Percentiles rank a stretch among this genome's conserved stretches.
Evolutionary conservation across 2,113 vertebrate genomes (phyloP).

Genomic region (Thryonomys swinderianus): DNA sequence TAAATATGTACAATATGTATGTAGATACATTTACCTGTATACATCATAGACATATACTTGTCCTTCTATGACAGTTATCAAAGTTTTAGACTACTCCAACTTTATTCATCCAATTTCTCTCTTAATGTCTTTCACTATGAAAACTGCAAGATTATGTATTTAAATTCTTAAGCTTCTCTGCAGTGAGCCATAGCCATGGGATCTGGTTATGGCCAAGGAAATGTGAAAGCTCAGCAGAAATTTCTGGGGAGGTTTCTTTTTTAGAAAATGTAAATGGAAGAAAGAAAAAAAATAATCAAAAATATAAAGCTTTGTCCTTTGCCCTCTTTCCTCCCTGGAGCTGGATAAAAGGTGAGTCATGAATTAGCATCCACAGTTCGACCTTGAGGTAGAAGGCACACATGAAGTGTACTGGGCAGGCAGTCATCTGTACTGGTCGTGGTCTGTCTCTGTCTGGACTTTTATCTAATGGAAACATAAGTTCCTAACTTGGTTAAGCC

Average conservation of each 20-base stretch:
- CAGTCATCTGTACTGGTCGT: accelerated
- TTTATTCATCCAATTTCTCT: not conserved
- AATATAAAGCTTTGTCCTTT: constrained; percentile 8
- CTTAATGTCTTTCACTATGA: not conserved
- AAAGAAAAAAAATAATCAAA: not conserved
- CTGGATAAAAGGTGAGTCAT: not conserved
- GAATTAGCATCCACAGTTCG: not conserved
- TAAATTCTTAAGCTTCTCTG: not conserved
- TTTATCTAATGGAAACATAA: not conserved
- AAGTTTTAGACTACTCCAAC: not conserved
- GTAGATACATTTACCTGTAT: too few species aligned
- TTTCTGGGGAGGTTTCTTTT: not conserved
- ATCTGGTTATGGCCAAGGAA: not conserved
- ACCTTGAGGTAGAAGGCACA: not conserved
- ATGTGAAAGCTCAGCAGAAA: not conserved
- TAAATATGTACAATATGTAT: not conserved
- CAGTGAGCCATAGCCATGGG: not conserved
- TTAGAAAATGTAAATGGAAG: not conserved
- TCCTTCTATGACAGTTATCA: not conserved
- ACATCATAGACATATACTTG: too few species aligned
- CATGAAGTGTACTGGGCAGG: not conserved
- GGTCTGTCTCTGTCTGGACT: not conserved
- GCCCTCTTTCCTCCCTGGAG: not conserved
- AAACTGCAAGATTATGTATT: not conserved
- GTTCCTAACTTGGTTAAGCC: not conserved